Evolutionary conservation across 1,140 invertebrate species (phyloP), one percentile per base, ranked within the genome.

Genomic region (Kradibia gibbosae): DNA sequence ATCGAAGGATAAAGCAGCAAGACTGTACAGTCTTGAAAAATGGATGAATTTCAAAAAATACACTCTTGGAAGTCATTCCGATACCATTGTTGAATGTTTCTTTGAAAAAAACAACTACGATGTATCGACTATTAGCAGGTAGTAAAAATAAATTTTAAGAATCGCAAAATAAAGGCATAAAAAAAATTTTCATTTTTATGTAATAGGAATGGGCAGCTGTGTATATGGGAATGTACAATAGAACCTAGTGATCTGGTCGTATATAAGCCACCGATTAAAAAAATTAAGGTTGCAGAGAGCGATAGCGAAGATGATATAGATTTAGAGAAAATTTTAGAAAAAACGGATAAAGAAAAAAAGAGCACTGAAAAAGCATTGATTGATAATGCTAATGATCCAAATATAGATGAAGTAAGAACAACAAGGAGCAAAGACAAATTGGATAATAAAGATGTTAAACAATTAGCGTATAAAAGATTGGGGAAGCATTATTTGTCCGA

Each of bases 61-160:
- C 85, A 93, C 94, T 0, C 87, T 99, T 28, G 95, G 95, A 62
- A 93, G 96, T 39, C 97, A 99, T 88, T 95, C 94, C 0, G 96
- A 98, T 88, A 86, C 89, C 4, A 95, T 99, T 79, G 93, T 98
- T 13, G 94, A 93, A 2, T 95, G 95, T 82, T 98, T 97, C 88
- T 99, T 99, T 92, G 96, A 98, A 88, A 93, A 94, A 80, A 93
- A 96, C 74, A 96, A 94, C 84, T 94, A 98, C 84, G 95, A 99
- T 91, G 89, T 96, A 1, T 95, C 94, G 72, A 96, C 96, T 7
- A 89, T 97, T 20, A 94, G 95, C 85, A 92, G 93, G 89, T 96
- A 94, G 34, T 34, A 34, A 50, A 45, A 45, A 31, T 28, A 62
- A n/a, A n/a, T n/a, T n/a, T n/a, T n/a, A n/a, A n/a, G n/a, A n/a